Conservation (phyloP, 1,140 invertebrate species). For the Thaumatotibia leucotreta region DNA sequence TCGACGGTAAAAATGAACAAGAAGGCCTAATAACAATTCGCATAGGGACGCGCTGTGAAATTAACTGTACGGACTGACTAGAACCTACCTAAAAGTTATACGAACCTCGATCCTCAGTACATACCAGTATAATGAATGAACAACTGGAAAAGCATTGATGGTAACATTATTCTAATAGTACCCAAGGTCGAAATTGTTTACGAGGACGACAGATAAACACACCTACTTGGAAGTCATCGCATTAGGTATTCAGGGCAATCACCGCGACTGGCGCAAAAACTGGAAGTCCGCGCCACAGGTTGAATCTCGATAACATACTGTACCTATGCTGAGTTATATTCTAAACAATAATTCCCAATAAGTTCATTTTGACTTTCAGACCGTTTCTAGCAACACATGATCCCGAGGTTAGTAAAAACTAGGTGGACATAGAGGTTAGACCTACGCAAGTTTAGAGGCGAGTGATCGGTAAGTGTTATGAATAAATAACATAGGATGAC, state of each 20-base stretch:
- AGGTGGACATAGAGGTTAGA: not conserved
- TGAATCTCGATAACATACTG: constrained; percentile 56
- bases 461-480: not conserved
- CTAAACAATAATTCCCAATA: constrained; percentile 23
- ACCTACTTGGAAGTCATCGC: constrained; percentile 21
- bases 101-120: too few species aligned
- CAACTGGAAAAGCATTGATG: not conserved
- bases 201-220: constrained; percentile 10
- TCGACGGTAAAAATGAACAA: too few species aligned
- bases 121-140: not conserved
- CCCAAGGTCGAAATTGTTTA: constrained; percentile 54
- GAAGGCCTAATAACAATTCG: too few species aligned
- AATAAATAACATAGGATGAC: constrained; percentile 33
- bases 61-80: too few species aligned
- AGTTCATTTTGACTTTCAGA: not conserved
- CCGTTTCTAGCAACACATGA: not conserved
- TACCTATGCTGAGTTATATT: constrained; percentile 18
- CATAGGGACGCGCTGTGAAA: too few species aligned
- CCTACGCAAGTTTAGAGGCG: not conserved
- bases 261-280: constrained; percentile 43
- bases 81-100: too few species aligned
- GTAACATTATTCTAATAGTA: not conserved
- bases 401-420: not conserved
- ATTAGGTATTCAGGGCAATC: constrained; percentile 46
- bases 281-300: constrained; percentile 49